Evolutionary conservation across 2,888 invertebrate species (phyloP).

Genomic region (Calameuta pallipes): DNA sequence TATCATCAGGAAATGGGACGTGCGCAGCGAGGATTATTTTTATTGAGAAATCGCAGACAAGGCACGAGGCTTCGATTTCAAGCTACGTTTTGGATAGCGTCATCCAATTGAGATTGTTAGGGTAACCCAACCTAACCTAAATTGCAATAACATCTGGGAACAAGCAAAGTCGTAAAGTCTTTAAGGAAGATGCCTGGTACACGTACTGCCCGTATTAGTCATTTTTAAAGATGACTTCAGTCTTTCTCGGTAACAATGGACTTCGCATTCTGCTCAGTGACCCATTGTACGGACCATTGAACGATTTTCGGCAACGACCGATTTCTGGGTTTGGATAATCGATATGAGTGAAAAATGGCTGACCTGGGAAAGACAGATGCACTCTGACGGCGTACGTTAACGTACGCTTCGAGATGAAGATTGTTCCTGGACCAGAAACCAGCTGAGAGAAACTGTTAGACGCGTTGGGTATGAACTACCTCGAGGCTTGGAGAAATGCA

Average conservation of each 20-base stretch:
- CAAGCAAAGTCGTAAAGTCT: neutral
- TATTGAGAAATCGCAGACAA: neutral
- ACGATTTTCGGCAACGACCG: neutral
- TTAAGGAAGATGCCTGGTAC: neutral
- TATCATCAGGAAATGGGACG: slow-evolving; percentile 28
- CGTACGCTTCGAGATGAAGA: neutral
- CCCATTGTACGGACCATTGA: neutral
- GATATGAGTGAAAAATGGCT: neutral
- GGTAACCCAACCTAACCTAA: neutral
- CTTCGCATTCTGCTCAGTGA: neutral
- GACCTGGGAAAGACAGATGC: neutral
- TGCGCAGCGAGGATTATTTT: neutral
- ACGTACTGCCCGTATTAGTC: neutral
- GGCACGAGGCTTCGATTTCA: neutral
- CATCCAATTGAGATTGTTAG: neutral
- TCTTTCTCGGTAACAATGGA: neutral
- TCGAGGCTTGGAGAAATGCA: neutral
- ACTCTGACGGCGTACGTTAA: too few species aligned
- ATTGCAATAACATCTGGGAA: neutral
- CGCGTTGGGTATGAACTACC: neutral
- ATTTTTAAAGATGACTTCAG: neutral
- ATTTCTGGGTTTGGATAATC: neutral
- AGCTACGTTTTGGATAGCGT: neutral
- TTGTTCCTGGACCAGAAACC: neutral
- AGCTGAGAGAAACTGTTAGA: neutral